A percentile compares a stretch with the other conserved stretches of the same genome.
Conservation (phyloP, 2,888 invertebrate species). For the Nemotelus pantherinus region DNA sequence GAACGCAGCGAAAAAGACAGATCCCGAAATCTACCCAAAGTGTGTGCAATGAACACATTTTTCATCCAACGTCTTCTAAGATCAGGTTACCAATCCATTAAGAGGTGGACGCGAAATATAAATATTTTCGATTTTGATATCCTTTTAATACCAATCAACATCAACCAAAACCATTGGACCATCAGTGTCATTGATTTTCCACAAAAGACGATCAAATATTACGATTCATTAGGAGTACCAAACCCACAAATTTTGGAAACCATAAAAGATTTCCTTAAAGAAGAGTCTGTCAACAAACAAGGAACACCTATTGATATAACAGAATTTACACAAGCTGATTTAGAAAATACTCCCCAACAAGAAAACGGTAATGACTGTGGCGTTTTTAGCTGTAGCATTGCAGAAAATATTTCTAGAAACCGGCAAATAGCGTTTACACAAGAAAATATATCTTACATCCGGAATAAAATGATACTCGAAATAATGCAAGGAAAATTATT, state of each 20-base stretch:
- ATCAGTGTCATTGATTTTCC: constrained; percentile 15
- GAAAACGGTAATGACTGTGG: constrained; percentile 16
- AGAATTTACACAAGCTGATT: not conserved
- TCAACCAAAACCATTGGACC: constrained; percentile 14
- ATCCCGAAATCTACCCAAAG: constrained; percentile 15
- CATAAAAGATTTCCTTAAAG: constrained; percentile 10
- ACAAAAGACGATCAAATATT: constrained; percentile 9
- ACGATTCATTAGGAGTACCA: constrained; percentile 5
- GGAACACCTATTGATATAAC: not conserved
- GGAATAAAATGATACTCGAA: not conserved
- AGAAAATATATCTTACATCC: constrained; percentile 11
- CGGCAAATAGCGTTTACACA: constrained; percentile 17
- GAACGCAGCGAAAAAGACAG: constrained; percentile 25
- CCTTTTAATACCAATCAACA: constrained; percentile 14
- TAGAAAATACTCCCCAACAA: constrained; percentile 15
- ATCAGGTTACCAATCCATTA: constrained; percentile 13
- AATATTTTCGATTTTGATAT: constrained; percentile 15
- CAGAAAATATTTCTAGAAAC: not conserved
- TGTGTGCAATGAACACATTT: constrained; percentile 17
- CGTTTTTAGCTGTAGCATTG: constrained; percentile 18
- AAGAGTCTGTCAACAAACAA: constrained; percentile 15
- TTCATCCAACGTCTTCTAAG: constrained; percentile 1
- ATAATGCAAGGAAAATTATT: not conserved
- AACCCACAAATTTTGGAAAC: constrained; percentile 14
- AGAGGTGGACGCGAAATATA: constrained; percentile 1